A percentile compares a stretch with the other conserved stretches of the same genome.
Evolutionary conservation across 2,797 vertebrate species (phyloP).

Genomic region (Poliocrania exsul): DNA sequence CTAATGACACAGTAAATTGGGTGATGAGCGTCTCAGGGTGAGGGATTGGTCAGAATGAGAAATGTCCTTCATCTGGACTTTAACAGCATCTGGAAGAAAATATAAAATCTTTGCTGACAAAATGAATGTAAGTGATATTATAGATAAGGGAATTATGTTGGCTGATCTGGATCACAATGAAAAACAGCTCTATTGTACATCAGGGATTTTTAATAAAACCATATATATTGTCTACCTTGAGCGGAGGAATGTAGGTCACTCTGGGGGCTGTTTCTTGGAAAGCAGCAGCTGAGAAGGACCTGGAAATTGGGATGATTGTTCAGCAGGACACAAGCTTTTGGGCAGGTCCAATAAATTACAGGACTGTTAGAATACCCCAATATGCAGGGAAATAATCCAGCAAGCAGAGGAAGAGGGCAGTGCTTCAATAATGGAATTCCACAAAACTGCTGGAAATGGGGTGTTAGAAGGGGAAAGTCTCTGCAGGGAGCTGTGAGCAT

Average conservation of each 20-base stretch:
- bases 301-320: not conserved
- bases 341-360: not conserved
- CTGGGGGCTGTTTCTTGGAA: not conserved
- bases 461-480: not conserved
- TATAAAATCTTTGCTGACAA: conserved; percentile 6
- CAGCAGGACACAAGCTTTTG: not conserved
- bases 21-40: not conserved
- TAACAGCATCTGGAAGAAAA: not conserved
- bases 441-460: not conserved
- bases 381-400: not conserved
- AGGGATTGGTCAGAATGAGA: not conserved
- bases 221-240: fast-evolving
- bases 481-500: fast-evolving
- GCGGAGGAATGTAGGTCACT: conserved; percentile 5
- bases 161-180: conserved; percentile 14
- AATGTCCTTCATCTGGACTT: not conserved
- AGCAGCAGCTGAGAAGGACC: not conserved
- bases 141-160: not conserved
- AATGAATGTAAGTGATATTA: not conserved
- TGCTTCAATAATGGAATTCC: not conserved
- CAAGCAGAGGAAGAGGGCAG: not conserved
- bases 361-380: not conserved
- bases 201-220: conserved; percentile 29
- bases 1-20: not conserved
- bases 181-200: conserved; percentile 4